phyloP scores from a whole-genome alignment of 2,113 vertebrate species.

The Hippopotamus amphibius region DNA sequence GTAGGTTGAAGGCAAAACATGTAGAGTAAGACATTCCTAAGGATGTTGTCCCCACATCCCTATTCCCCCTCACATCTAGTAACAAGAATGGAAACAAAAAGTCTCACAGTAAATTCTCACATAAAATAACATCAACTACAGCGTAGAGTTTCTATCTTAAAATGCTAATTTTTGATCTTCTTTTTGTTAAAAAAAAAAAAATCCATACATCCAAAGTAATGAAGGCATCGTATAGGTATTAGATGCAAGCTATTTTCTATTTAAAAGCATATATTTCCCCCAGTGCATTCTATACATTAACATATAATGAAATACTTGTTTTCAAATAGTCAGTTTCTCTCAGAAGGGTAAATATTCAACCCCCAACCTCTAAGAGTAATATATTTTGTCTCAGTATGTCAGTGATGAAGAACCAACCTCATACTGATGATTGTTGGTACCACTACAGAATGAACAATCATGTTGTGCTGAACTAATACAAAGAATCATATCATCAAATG shows the following conservation, averaged over 20 bases:
- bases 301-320: conserved; percentile 9
- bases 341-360: background rate
- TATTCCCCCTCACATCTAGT: background rate
- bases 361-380: background rate
- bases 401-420: background rate
- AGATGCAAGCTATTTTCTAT: background rate
- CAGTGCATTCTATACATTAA: background rate
- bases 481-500: background rate
- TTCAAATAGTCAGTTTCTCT: conserved; percentile 27
- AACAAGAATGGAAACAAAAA: background rate
- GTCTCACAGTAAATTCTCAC: background rate
- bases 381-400: conserved; percentile 8
- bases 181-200: background rate
- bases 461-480: background rate
- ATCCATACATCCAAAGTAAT: background rate
- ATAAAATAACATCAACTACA: background rate
- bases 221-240: background rate
- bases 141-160: background rate
- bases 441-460: background rate
- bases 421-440: background rate
- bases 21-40: background rate
- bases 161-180: background rate
- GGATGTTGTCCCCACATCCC: background rate
- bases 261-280: background rate
- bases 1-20: background rate